A percentile compares a stretch with the other conserved stretches of the same genome.
These are phyloP conservation scores for Rhipidura dahli DNA, from an alignment of 2,113 vertebrate species.

Conservation along the genomic window DNA sequence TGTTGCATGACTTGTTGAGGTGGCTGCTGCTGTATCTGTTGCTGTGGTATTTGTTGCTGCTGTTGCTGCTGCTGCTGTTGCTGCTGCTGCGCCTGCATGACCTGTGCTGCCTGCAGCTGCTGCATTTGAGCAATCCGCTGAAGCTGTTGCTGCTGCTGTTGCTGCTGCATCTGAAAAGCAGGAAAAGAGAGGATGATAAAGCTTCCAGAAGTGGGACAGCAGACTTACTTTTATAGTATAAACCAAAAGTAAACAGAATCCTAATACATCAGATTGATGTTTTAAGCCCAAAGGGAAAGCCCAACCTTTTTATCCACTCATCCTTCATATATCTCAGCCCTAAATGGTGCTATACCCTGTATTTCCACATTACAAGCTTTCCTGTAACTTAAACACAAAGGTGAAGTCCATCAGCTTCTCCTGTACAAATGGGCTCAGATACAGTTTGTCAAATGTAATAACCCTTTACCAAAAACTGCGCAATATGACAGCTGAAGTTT, in stretches of 20 bases:
- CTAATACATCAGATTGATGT: neutral
- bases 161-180: slow-evolving; percentile 69
- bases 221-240: neutral
- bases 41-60: slow-evolving; percentile 71
- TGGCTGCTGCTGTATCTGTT: slow-evolving; percentile 76
- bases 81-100: slow-evolving; percentile 73
- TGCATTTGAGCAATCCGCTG: slow-evolving; percentile 81
- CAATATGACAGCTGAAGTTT: neutral
- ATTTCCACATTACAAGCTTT: neutral
- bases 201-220: neutral
- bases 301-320: neutral
- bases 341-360: too few species aligned
- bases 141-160: slow-evolving; percentile 74
- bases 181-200: neutral
- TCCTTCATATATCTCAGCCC: neutral
- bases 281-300: neutral
- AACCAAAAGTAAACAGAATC: neutral
- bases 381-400: neutral
- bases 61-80: slow-evolving; percentile 73
- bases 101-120: slow-evolving; percentile 73
- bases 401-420: neutral
- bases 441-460: neutral
- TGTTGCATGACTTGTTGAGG: slow-evolving; percentile 75
- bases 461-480: neutral
- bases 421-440: neutral